Conservation (phyloP, 2,888 invertebrate species). For the Clivina fossor region DNA sequence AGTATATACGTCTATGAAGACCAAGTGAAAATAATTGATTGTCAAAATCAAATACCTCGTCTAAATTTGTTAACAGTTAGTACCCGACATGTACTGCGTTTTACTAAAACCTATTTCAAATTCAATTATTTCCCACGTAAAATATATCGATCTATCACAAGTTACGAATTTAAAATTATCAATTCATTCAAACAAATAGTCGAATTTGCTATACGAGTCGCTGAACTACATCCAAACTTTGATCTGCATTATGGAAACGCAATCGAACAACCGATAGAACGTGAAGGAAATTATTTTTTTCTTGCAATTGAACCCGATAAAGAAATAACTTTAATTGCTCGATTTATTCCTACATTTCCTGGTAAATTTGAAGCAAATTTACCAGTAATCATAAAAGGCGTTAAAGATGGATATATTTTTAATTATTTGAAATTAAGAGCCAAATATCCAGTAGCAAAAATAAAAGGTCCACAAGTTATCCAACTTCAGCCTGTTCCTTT, state of each 20-base stretch:
- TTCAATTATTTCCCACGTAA: slow-evolving; percentile 23
- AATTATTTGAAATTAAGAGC: slow-evolving; percentile 49
- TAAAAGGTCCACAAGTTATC: slow-evolving; percentile 44
- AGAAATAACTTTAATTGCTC: slow-evolving; percentile 42
- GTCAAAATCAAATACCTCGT: slow-evolving; percentile 9
- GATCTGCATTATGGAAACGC: slow-evolving; percentile 42
- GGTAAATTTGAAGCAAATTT: slow-evolving; percentile 44
- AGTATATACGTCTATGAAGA: slow-evolving; percentile 31
- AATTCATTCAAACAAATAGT: slow-evolving; percentile 39
- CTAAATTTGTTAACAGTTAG: slow-evolving; percentile 6
- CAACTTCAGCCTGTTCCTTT: slow-evolving; percentile 49
- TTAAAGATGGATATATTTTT: slow-evolving; percentile 45
- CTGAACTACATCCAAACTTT: slow-evolving; percentile 45
- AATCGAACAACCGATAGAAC: slow-evolving; percentile 33
- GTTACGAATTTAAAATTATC: slow-evolving; percentile 25
- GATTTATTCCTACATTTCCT: slow-evolving; percentile 43
- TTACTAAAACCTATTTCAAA: slow-evolving; percentile 35
- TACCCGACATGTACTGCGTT: slow-evolving; percentile 21
- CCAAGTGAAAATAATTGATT: not conserved
- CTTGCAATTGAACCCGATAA: slow-evolving; percentile 42
- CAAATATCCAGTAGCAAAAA: slow-evolving; percentile 42
- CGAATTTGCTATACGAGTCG: slow-evolving; percentile 45
- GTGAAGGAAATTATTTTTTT: slow-evolving; percentile 39
- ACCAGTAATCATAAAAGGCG: slow-evolving; percentile 48
- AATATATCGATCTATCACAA: not conserved